phyloP scores from a whole-genome alignment of 1,140 invertebrate species.

The Rhagoletis pomonella region DNA sequence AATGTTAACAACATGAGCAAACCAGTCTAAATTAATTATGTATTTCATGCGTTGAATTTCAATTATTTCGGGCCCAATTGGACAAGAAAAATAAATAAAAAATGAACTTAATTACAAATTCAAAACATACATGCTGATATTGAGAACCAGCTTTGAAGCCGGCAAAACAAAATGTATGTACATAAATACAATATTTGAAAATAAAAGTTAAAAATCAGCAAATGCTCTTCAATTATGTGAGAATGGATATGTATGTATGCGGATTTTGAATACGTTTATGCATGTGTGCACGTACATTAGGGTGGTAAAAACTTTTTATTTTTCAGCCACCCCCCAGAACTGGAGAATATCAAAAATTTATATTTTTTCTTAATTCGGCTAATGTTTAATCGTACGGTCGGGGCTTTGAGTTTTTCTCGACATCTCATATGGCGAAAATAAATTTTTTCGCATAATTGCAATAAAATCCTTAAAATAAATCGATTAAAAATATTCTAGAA shows the following conservation, averaged over 20 bases:
- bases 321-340: no score
- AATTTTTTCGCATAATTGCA: no score
- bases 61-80: neutral
- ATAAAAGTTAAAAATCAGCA: slow-evolving; percentile 8
- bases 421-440: no score
- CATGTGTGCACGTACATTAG: no score
- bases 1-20: neutral
- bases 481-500: no score
- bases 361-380: no score
- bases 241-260: neutral
- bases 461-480: no score
- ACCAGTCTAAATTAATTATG: neutral
- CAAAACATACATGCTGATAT: neutral
- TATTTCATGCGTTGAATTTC: slow-evolving; percentile 38
- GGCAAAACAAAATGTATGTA: neutral
- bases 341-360: no score
- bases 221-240: neutral
- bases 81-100: neutral
- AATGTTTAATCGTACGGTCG: no score
- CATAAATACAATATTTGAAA: neutral
- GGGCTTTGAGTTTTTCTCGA: no score
- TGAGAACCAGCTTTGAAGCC: neutral
- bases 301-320: no score
- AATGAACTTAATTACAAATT: slow-evolving; percentile 1
- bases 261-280: no score